Percentiles rank a stretch among this genome's conserved stretches.
Evolutionary conservation across 2,888 invertebrate species (phyloP).

Genomic region (Trypoxylon attenuatum): DNA sequence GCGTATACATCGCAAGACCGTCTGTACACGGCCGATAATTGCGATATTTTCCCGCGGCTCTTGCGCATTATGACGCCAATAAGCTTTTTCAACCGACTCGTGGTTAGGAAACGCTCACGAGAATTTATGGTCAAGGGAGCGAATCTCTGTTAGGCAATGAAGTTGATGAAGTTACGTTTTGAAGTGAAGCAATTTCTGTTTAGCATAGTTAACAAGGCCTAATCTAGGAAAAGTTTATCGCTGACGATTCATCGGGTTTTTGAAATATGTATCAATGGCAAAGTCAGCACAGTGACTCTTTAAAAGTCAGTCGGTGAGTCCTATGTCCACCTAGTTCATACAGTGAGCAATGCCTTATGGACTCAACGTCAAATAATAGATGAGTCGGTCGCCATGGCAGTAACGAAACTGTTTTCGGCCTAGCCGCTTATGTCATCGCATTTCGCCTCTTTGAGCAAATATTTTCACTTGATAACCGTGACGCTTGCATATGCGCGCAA

Average conservation of each 20-base stretch:
- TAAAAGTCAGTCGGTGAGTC: too few relatives aligned
- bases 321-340: too few relatives aligned
- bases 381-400: conserved; percentile 5
- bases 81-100: conserved; percentile 9
- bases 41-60: neutral
- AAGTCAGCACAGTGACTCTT: too few relatives aligned
- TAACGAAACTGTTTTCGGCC: conserved; percentile 22
- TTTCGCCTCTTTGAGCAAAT: conserved; percentile 19
- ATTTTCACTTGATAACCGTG: conserved; percentile 30
- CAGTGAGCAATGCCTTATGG: neutral
- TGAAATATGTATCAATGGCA: too few relatives aligned
- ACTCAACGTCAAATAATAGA: neutral
- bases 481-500: conserved; percentile 5
- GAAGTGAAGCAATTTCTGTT: too few relatives aligned
- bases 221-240: too few relatives aligned
- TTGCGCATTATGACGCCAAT: neutral
- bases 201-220: too few relatives aligned
- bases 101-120: conserved; percentile 21
- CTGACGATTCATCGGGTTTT: too few relatives aligned
- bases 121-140: conserved; percentile 43
- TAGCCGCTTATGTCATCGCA: neutral
- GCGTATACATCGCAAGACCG: too few relatives aligned
- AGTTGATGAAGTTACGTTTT: too few relatives aligned
- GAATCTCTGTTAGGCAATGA: too few relatives aligned
- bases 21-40: too few relatives aligned